Evolutionary conservation across 2,113 vertebrate species (phyloP), one percentile per base, ranked within the genome.

Genomic region (Pollimyrus isidori): DNA sequence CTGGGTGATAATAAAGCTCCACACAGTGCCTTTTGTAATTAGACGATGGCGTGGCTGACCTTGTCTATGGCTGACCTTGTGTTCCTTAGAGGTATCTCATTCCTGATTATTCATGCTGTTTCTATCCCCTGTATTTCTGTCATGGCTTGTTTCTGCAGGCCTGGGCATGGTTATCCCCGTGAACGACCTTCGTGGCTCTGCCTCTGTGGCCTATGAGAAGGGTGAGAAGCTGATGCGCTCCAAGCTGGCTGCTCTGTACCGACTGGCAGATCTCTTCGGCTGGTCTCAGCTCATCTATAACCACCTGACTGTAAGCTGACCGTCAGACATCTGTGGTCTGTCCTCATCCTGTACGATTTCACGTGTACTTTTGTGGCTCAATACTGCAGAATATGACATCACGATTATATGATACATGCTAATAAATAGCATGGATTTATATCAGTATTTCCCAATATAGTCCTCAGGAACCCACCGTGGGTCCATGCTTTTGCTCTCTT

Each of bases 271-370:
- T 92, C 95, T 99, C 91, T 98, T 99, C 50, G 97, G 98, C 89
- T 99, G 98, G 98, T 98, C 98, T 62, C 97, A 99, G 94, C 97
- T 99, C 85, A 99, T 99, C 95, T 99, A 99, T 94, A 99, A 99
- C 94, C 98, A 99, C 90, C 96, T 99, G 94, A 98, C 98, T 69
- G 98, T 99, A 96, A 97, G 97, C 94, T 42, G 39, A 87, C 17
- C 30, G 5, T 3, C 13, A 9, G 85, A 21, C 85, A 0, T 87
- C 50, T 45, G 76, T 45, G 30, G 76, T 45, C 76, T 7, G 2
- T 21, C 76, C 17, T 82, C 35, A 45, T 82, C 76, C 17, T 42
- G 7, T 45, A 15, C 76, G 45, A 45, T 82, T 19, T 82, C 19
- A 82, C 45, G 7, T 21, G 76, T 17, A 21, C 30, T 45, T 15